Conservation (phyloP, 2,888 invertebrate species). For the Neria commutata region DNA sequence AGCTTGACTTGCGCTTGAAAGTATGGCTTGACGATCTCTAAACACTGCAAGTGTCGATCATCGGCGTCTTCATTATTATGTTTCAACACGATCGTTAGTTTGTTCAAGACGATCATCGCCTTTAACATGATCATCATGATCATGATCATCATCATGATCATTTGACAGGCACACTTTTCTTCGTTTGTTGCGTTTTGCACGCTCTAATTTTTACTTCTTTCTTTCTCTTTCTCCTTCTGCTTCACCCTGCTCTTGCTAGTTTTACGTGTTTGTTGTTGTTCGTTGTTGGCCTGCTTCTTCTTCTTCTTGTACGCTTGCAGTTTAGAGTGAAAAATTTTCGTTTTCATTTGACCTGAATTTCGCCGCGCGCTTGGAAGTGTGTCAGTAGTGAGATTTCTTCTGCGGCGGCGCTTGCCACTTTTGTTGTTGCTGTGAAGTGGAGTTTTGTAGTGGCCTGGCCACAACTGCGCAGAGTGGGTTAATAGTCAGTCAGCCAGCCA, state of each 20-base stretch:
- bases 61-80: too few relatives aligned
- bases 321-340: conserved; percentile 48
- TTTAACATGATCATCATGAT: conserved; percentile 3
- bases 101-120: conserved; percentile 8
- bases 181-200: conserved; percentile 1
- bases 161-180: too few relatives aligned
- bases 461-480: conserved; percentile 3
- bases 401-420: conserved; percentile 7
- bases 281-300: neutral
- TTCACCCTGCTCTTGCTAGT: neutral
- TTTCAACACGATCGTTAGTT: too few relatives aligned
- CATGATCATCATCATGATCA: neutral
- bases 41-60: too few relatives aligned
- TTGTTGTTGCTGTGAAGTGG: neutral
- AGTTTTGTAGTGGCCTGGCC: conserved; percentile 38
- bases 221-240: conserved; percentile 25
- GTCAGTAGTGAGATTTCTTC: conserved; percentile 38
- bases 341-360: conserved; percentile 60
- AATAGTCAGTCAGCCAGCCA: conserved; percentile 39
- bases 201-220: conserved; percentile 13
- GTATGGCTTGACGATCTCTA: too few relatives aligned
- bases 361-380: conserved; percentile 45
- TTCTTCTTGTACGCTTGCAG: neutral
- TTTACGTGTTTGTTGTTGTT: neutral
- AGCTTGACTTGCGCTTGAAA: conserved; percentile 14